Evolutionary conservation across 2,797 vertebrate species (phyloP).

Genomic region (Scarus forsteni): DNA sequence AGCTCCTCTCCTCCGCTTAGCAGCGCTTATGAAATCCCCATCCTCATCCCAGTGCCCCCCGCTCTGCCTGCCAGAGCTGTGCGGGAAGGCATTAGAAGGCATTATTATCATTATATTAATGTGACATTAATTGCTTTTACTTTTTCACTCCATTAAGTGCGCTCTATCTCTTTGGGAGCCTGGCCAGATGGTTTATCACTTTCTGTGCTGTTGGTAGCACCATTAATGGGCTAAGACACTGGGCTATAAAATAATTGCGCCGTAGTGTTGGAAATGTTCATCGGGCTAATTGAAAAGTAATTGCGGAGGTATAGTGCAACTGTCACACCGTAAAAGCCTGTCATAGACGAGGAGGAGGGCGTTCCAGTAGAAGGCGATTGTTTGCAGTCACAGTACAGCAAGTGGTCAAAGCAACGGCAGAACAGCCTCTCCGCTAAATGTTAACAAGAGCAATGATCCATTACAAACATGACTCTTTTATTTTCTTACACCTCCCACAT

Average conservation of each 20-base stretch:
- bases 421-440: conserved; percentile 63
- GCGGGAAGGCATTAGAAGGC: conserved; percentile 86
- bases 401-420: conserved; percentile 65
- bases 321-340: conserved; percentile 84
- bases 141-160: conserved; percentile 92
- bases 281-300: conserved; percentile 90
- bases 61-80: conserved; percentile 76
- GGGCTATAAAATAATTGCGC: conserved; percentile 89
- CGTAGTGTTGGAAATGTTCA: conserved; percentile 87
- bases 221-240: conserved; percentile 89
- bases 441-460: conserved; percentile 74
- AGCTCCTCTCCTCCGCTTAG: conserved; percentile 57
- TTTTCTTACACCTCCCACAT: conserved; percentile 40
- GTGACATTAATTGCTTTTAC: conserved; percentile 92
- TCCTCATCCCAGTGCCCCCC: conserved; percentile 52
- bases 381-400: conserved; percentile 71
- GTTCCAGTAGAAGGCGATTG: conserved; percentile 76
- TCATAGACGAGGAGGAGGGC: conserved; percentile 79
- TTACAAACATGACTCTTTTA: conserved; percentile 69
- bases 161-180: conserved; percentile 88
- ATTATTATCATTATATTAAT: conserved; percentile 92
- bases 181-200: conserved; percentile 90
- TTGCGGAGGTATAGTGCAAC: conserved; percentile 88
- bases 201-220: conserved; percentile 85
- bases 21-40: conserved; percentile 48